Conservation (phyloP, 2,113 vertebrate genomes). For the Lucifuga dentata region DNA sequence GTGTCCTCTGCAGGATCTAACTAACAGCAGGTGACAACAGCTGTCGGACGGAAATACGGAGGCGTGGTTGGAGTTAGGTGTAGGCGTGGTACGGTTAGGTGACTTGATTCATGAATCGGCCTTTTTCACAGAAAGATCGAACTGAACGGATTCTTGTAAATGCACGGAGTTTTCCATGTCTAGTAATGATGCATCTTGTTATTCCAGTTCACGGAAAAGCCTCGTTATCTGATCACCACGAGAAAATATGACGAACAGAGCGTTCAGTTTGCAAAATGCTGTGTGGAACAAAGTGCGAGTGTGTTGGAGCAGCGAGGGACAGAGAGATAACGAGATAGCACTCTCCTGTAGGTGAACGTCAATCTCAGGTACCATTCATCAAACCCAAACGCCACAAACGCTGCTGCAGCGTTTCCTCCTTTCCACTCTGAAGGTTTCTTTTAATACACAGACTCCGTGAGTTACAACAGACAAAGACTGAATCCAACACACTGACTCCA, state of each 20-base stretch:
- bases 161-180: no score
- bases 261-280: conserved; percentile 32
- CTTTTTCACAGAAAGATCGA: no score
- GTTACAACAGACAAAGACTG: no score
- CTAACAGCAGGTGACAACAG: no score
- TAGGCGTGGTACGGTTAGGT: no score
- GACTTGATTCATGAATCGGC: no score
- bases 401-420: conserved; percentile 27
- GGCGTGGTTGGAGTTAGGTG: no score
- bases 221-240: conserved; percentile 22
- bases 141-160: no score
- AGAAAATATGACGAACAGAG: conserved; percentile 37
- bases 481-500: no score
- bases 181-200: conserved; percentile 13
- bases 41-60: no score
- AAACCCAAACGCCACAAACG: conserved; percentile 40
- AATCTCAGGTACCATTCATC: conserved; percentile 52
- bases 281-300: conserved; percentile 46
- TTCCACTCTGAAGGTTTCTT: no score
- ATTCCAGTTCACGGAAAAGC: conserved; percentile 19
- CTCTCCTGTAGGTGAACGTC: conserved; percentile 37
- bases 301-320: conserved; percentile 51
- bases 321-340: conserved; percentile 57
- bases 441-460: conserved; percentile 28
- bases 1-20: no score